phyloP scores from a whole-genome alignment of 2,113 vertebrate species.

The Eulemur rufifrons region DNA sequence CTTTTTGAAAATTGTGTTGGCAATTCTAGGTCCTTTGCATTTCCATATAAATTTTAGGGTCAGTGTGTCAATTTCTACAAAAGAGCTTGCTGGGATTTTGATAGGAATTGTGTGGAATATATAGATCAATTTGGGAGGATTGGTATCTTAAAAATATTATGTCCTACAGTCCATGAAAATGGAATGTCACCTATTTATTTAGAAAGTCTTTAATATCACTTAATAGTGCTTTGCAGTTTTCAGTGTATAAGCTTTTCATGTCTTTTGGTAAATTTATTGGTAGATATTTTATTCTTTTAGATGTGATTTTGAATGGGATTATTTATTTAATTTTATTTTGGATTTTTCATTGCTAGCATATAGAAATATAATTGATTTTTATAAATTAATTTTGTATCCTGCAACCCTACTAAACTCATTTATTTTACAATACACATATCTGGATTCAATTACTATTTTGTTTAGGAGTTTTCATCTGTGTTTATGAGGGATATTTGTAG shows the following conservation, averaged over 20 bases:
- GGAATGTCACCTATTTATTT: not conserved
- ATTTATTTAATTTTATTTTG: constrained; percentile 14
- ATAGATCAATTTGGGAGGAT: not conserved
- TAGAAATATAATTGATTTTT: not conserved
- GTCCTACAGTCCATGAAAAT: not conserved
- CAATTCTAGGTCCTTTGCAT: not conserved
- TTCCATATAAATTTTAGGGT: not conserved
- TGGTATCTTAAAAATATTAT: not conserved
- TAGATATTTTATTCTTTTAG: constrained; percentile 5
- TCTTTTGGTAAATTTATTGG: not conserved
- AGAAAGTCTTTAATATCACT: not conserved
- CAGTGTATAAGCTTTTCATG: not conserved
- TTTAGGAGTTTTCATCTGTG: not conserved
- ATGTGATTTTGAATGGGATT: constrained; percentile 22
- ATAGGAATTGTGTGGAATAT: not conserved
- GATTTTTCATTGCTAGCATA: not conserved
- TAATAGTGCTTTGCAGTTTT: not conserved
- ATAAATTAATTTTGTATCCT: not conserved
- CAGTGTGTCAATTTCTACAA: not conserved
- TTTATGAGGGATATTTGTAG: not conserved
- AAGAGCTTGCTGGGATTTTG: not conserved
- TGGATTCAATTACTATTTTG: not conserved
- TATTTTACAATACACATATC: not conserved
- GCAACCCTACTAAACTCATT: not conserved
- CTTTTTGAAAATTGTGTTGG: not conserved